A percentile compares a stretch with the other conserved stretches of the same genome.
phyloP scores from a whole-genome alignment of 2,888 invertebrate species.

The Acrobasis repandana region DNA sequence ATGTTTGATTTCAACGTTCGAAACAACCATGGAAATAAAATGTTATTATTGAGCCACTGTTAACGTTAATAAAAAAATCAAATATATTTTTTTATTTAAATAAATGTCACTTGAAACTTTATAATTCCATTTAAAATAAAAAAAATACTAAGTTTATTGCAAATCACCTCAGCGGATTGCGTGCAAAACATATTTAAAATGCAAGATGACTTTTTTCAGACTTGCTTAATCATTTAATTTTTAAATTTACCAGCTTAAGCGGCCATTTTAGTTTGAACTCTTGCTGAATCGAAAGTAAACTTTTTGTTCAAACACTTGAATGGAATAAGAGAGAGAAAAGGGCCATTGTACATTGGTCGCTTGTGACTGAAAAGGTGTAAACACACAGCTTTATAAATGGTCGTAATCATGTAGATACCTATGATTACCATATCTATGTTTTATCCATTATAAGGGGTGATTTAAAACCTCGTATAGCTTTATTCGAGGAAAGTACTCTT shows the following conservation, averaged over 20 bases:
- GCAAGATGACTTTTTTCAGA: conserved; percentile 9
- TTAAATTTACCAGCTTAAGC: conserved; percentile 15
- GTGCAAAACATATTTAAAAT: conserved; percentile 13
- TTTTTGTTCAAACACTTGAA: conserved; percentile 17
- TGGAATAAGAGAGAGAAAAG: conserved; percentile 21
- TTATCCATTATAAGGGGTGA: too few species aligned
- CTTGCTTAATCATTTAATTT: conserved; percentile 21
- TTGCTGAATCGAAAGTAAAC: conserved; percentile 21
- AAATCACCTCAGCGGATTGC: conserved; percentile 7
- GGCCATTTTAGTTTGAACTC: conserved; percentile 25
- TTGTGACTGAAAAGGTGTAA: conserved; percentile 24
- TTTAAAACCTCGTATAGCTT: too few species aligned
- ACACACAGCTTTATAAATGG: conserved; percentile 14
- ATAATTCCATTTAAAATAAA: neutral
- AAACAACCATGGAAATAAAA: too few species aligned
- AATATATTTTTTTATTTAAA: too few species aligned
- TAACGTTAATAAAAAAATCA: too few species aligned
- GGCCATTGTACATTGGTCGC: conserved; percentile 25
- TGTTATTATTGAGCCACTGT: too few species aligned
- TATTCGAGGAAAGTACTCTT: too few species aligned
- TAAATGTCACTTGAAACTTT: too few species aligned
- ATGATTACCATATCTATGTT: too few species aligned
- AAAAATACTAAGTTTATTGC: neutral
- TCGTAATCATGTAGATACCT: neutral
- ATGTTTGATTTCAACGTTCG: too few species aligned